Base-by-base conservation (phyloP, 2,888 invertebrate genomes). In the Chrysomela aeneicollis region DNA sequence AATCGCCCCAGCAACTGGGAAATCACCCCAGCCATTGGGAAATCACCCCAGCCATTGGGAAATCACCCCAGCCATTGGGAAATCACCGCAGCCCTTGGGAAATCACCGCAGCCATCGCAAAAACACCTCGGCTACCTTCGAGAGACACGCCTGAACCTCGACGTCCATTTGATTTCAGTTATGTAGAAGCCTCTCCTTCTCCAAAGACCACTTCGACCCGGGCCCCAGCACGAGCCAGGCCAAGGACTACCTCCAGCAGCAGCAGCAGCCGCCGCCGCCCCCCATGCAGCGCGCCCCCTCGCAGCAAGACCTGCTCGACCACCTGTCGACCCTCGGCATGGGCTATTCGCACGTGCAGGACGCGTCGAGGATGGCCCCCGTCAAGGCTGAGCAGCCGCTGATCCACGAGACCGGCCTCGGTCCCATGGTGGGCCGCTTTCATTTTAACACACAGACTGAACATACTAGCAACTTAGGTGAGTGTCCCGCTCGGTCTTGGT, bases 381-480 rank as follows among this genome's bases (percentile, higher is more conserved):
- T 63, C 74, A 87, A 88, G 74, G 89, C 61, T 52, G 73, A 68
- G 53, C 67, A 68, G 67, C 61, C 90, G 82, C 83, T 94, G 69
- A 88, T 93, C 68, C 88, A 89, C 65, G 91, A 52, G 9, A 58
- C 92, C 83, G 92, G 92, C 83, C 88, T 92, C 79, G 92, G 90
- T 66, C 90, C 91, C 59, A 89, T 90, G 84, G 88, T 89, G 80
- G 88, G 88, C 69, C 86, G 87, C n/a, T 72, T 61, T 66, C 51
- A 63, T 51, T 71, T 64, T 59, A 63, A 54, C 47, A 63, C 67
- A 59, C 70, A 68, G 66, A 68, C 70, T 70, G 70, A 70, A 55
- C 59, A 54, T 64, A 66, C 59, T 66, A 69, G 59, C 64, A 67
- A 67, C 62, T 61, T 68, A 68, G 70, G 70, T 70, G 61, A 63